phyloP scores from a whole-genome alignment of 35 echinoderm and acorn worm genomes.

The Apostichopus californicus region DNA sequence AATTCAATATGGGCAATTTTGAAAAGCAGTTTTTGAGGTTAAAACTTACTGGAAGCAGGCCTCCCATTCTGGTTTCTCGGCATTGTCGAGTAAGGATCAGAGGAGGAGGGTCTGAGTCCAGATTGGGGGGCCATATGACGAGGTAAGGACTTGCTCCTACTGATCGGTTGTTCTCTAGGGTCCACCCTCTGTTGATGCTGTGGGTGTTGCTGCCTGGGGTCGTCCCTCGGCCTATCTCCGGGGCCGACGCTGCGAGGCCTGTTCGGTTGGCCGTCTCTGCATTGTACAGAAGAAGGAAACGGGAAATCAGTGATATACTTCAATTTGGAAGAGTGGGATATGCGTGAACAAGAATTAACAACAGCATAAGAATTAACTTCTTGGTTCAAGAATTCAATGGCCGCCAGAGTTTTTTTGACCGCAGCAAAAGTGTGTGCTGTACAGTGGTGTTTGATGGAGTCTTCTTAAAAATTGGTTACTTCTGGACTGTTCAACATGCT shows the following conservation, averaged over 20 bases:
- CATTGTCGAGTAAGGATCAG: conserved; percentile 23
- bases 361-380: no score
- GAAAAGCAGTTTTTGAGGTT: no score
- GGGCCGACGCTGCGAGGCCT: conserved; percentile 8
- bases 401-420: no score
- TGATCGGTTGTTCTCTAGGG: not conserved
- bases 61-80: not conserved
- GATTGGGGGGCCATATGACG: not conserved
- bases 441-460: no score
- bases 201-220: not conserved
- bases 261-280: not conserved
- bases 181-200: not conserved
- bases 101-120: not conserved
- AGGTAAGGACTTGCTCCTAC: conserved; percentile 37
- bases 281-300: not conserved
- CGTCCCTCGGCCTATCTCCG: not conserved
- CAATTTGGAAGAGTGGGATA: not conserved
- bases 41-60: not conserved
- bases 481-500: no score
- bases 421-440: no score
- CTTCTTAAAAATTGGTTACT: no score
- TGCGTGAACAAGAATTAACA: no score
- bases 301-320: not conserved
- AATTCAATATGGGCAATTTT: no score
- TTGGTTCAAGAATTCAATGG: no score